These are phyloP conservation scores for Tachina grossa DNA, from an alignment of 2,888 invertebrate species.

Conservation along the genomic window DNA sequence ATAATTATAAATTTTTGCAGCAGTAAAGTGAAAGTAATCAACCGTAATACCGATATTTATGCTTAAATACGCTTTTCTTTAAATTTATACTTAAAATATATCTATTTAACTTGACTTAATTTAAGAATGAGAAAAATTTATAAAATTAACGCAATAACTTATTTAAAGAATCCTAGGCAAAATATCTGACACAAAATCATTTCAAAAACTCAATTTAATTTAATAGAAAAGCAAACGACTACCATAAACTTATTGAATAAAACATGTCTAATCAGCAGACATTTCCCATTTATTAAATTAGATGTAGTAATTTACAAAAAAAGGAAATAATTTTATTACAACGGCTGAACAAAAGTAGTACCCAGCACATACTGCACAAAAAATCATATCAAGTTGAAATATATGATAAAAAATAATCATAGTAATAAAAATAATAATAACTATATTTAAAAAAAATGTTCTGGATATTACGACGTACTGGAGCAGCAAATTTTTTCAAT, in stretches of 20 bases:
- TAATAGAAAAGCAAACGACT: background rate
- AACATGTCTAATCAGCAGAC: slow-evolving; percentile 19
- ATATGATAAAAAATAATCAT: background rate
- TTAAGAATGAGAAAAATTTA: too few relatives aligned
- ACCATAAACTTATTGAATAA: background rate
- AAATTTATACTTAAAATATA: too few relatives aligned
- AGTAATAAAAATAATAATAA: slow-evolving; percentile 20
- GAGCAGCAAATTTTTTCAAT: slow-evolving; percentile 80
- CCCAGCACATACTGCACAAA: slow-evolving; percentile 4
- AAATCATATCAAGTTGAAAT: slow-evolving; percentile 30
- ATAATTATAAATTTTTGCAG: too few relatives aligned
- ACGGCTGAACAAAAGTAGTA: background rate
- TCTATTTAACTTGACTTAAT: too few relatives aligned
- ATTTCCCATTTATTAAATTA: background rate
- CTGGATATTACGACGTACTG: slow-evolving; percentile 80
- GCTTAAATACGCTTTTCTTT: too few relatives aligned
- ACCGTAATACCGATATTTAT: too few relatives aligned
- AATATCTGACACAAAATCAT: background rate
- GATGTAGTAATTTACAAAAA: background rate
- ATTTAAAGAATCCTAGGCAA: background rate
- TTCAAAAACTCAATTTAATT: background rate
- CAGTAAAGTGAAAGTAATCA: too few relatives aligned
- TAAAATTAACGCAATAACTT: too few relatives aligned
- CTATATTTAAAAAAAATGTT: slow-evolving; percentile 74
- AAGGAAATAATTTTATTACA: background rate